These are phyloP conservation scores for Crenuchus spilurus DNA, from an alignment of 2,797 vertebrate species.

Conservation along the genomic window DNA sequence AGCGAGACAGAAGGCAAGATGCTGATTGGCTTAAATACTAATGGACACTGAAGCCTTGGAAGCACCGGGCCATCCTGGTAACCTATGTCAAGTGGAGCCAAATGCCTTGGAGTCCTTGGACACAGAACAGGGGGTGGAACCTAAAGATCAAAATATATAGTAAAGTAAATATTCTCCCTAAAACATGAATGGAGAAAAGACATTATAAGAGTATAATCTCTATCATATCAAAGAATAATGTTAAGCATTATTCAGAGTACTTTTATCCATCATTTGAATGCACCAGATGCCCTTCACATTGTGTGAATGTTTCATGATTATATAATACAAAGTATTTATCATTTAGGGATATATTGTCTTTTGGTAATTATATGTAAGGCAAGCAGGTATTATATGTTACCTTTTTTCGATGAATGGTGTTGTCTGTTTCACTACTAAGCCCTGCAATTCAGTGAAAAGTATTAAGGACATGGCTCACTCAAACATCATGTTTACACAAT, in stretches of 20 bases:
- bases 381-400: conserved; percentile 48
- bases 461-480: too few species aligned
- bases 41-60: conserved; percentile 52
- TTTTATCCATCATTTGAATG: too few species aligned
- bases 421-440: conserved; percentile 58
- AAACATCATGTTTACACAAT: too few species aligned
- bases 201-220: too few species aligned
- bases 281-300: too few species aligned
- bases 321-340: too few species aligned
- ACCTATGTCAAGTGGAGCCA: conserved; percentile 67
- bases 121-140: conserved; percentile 42
- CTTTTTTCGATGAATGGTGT: conserved; percentile 55
- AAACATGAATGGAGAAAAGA: too few species aligned
- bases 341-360: too few species aligned
- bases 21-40: conserved; percentile 66
- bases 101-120: conserved; percentile 65
- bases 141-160: conserved; percentile 48
- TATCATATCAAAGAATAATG: too few species aligned
- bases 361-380: neutral
- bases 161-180: neutral
- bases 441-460: conserved; percentile 60
- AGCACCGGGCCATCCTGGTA: conserved; percentile 38
- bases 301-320: too few species aligned
- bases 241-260: too few species aligned
- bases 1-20: conserved; percentile 55